Evolutionary conservation across 1,140 invertebrate genomes (phyloP).

Genomic region (Semibalanus balanoides): DNA sequence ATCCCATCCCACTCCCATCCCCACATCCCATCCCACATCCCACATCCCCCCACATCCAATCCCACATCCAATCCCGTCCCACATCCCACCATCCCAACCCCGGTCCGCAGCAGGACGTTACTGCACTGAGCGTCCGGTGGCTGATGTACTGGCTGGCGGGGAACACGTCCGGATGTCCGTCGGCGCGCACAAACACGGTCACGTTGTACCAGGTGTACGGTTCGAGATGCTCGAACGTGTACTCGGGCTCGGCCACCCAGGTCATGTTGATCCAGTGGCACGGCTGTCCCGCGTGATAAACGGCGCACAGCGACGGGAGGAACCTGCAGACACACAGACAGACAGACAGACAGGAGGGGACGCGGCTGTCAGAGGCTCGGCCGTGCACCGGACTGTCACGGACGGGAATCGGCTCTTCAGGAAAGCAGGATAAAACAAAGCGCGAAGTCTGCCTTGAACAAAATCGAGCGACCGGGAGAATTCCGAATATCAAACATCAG

Average conservation of each 20-base stretch:
- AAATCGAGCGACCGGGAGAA: not conserved
- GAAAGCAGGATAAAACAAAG: not conserved
- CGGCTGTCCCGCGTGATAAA: not conserved
- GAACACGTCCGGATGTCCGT: slow-evolving; percentile 20
- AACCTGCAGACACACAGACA: not conserved
- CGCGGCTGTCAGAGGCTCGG: no score
- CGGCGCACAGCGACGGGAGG: not conserved
- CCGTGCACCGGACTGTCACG: no score
- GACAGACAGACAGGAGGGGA: not conserved
- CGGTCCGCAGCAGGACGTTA: slow-evolving; percentile 40
- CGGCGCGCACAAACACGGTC: slow-evolving; percentile 52
- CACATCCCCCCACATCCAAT: no score
- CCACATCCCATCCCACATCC: no score
- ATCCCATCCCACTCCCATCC: no score
- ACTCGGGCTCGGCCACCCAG: slow-evolving; percentile 26
- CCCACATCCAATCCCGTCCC: no score
- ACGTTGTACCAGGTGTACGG: slow-evolving; percentile 59
- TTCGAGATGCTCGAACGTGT: slow-evolving; percentile 45
- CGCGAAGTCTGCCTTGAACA: not conserved
- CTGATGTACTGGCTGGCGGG: slow-evolving; percentile 12
- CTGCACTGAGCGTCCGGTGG: slow-evolving; percentile 26
- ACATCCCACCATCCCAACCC: slow-evolving; percentile 35
- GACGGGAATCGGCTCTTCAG: no score
- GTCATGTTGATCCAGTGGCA: slow-evolving; percentile 33
- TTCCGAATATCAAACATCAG: not conserved